These are phyloP conservation scores for Ondatra zibethicus DNA, from an alignment of 2,113 vertebrate species.

Conservation along the genomic window DNA sequence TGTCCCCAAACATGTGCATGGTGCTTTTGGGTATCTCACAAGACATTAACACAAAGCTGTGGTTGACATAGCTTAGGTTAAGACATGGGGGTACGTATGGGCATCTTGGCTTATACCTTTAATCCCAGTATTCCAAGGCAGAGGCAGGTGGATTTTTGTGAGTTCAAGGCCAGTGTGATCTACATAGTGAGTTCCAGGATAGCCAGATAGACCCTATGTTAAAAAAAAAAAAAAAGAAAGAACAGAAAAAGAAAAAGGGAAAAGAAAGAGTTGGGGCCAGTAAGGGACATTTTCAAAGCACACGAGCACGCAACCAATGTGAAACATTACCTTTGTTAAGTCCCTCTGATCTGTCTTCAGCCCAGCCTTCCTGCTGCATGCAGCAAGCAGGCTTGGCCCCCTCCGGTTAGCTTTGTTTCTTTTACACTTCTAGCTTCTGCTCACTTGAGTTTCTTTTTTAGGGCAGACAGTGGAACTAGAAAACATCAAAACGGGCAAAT, in stretches of 20 bases:
- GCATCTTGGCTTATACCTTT: neutral
- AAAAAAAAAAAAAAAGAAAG: too few relatives aligned
- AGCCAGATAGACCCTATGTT: neutral
- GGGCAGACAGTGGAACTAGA: slow-evolving; percentile 7
- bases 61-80: neutral
- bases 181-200: neutral
- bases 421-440: slow-evolving; percentile 22
- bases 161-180: neutral
- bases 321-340: neutral
- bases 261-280: neutral
- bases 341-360: neutral
- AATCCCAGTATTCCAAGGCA: neutral
- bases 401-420: neutral
- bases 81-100: neutral
- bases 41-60: neutral
- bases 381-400: neutral
- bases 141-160: neutral
- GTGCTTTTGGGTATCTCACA: neutral
- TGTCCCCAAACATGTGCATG: neutral
- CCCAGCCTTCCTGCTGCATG: neutral
- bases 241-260: too few relatives aligned
- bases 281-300: slow-evolving; percentile 6
- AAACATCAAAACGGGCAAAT: slow-evolving; percentile 30
- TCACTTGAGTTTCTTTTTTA: neutral
- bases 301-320: neutral